Evolutionary conservation across 2,113 vertebrate genomes (phyloP).

Genomic region (Leiothrix lutea): DNA sequence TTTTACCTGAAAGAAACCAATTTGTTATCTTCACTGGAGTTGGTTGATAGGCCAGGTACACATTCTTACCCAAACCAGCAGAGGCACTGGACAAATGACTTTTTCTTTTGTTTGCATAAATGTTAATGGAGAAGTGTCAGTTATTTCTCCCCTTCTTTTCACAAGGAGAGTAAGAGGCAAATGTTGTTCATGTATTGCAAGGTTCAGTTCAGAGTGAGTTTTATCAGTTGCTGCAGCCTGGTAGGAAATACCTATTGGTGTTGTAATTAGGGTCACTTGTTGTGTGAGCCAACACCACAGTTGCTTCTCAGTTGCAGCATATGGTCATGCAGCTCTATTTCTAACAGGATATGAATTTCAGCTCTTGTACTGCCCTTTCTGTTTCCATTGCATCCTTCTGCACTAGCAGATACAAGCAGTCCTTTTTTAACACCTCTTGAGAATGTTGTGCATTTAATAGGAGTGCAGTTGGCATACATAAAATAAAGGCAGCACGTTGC

Average conservation of each 20-base stretch:
- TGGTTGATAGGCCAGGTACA: not conserved
- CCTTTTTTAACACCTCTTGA: not conserved
- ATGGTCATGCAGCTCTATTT: not conserved
- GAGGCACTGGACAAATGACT: not conserved
- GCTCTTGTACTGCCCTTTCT: not conserved
- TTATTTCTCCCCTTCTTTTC: not conserved
- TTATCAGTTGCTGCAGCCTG: not conserved
- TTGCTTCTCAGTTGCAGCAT: not conserved
- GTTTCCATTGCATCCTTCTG: not conserved
- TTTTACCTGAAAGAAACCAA: not conserved
- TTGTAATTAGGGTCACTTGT: not conserved
- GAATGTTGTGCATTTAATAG: not conserved
- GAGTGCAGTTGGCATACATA: not conserved
- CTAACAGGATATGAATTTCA: constrained; percentile 13
- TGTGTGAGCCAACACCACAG: not conserved
- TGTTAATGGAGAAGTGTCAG: not conserved
- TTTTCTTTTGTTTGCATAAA: not conserved
- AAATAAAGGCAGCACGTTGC: not conserved
- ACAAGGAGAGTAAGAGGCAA: not conserved
- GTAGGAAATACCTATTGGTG: not conserved
- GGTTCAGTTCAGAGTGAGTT: not conserved
- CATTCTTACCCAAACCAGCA: not conserved
- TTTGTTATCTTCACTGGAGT: not conserved
- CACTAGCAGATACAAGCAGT: not conserved
- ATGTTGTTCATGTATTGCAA: not conserved